Evolutionary conservation across 2,888 invertebrate genomes (phyloP).

Genomic region (Lydus trimaculatus): DNA sequence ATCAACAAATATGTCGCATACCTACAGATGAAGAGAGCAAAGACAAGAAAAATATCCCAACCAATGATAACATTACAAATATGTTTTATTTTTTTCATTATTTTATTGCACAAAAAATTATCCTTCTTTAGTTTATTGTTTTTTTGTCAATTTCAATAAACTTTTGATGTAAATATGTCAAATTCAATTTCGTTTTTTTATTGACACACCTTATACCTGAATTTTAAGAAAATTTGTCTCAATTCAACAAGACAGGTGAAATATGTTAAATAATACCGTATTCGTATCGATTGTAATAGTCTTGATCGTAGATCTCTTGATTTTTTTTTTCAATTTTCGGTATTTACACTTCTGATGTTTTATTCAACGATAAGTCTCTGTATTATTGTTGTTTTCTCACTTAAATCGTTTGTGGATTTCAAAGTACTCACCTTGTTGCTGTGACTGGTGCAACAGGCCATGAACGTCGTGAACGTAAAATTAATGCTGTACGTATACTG

Average conservation of each 20-base stretch:
- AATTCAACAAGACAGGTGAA: background rate
- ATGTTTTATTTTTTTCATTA: background rate
- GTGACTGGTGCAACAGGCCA: constrained; percentile 80
- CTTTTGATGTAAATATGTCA: background rate
- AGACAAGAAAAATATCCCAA: background rate
- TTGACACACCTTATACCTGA: background rate
- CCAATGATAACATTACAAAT: background rate
- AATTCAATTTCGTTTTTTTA: background rate
- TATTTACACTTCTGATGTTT: background rate
- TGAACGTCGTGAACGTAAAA: constrained; percentile 73
- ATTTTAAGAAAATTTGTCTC: background rate
- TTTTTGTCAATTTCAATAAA: background rate
- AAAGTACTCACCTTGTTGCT: constrained; percentile 67
- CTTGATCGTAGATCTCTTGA: too few species aligned
- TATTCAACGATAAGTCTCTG: background rate
- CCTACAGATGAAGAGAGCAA: background rate
- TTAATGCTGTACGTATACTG: constrained; percentile 67
- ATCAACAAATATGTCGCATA: background rate
- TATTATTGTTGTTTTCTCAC: background rate
- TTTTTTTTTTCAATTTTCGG: background rate
- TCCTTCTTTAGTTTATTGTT: background rate
- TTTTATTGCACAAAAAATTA: background rate
- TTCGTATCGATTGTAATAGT: background rate
- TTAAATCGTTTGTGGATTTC: background rate
- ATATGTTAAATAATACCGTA: background rate